Evolutionary conservation across 2,888 invertebrate species (phyloP), one percentile per base, ranked within the genome.

Genomic region (Xylophagus ater): DNA sequence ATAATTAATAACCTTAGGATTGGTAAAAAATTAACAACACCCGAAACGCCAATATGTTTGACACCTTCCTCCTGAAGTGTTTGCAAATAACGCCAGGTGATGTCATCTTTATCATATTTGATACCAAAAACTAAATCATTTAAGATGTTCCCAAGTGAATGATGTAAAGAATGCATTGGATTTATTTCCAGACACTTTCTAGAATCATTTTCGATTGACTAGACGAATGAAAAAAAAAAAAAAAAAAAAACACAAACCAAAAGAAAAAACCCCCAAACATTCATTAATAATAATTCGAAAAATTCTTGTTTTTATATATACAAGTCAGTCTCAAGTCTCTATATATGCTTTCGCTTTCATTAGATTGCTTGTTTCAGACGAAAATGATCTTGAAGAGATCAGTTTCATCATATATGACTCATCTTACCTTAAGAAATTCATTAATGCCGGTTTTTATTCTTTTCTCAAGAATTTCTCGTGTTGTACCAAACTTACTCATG

Each of bases 21-120:
- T 10, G 90, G 87, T 46, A 90, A 66, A 62, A 89, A 90, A 60
- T 90, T 90, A 3, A 88, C 70, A 9, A 81, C 74, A 3, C 83
- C 87, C 1, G 87, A 80, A 3, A 90, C 74, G 0, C 87, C 86
- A 56, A 90, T 81, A 51, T 79, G 73, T 55, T 84, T 81, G 34
- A 82, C 77, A 1, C 89, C 88, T 58, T 86, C 83, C 56, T 87
- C 86, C 59, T 88, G 85, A 35, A 85, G 67, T 49, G 77, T 66
- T 52, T 81, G 75, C 40, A 88, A 65, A 74, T 83, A 83, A 40
- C 66, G 67, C 86, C 89, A 90, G 5, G 76, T 76, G 53, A 72
- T 68, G 55, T 88, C 81, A 40, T 81, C 68, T 34, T 73, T 68
- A 3, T 70, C 64, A 60, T 76, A 89, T 48, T 73, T 73, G 51